phyloP scores from a whole-genome alignment of 2,888 invertebrate genomes.

The Punctoribates punctum region DNA sequence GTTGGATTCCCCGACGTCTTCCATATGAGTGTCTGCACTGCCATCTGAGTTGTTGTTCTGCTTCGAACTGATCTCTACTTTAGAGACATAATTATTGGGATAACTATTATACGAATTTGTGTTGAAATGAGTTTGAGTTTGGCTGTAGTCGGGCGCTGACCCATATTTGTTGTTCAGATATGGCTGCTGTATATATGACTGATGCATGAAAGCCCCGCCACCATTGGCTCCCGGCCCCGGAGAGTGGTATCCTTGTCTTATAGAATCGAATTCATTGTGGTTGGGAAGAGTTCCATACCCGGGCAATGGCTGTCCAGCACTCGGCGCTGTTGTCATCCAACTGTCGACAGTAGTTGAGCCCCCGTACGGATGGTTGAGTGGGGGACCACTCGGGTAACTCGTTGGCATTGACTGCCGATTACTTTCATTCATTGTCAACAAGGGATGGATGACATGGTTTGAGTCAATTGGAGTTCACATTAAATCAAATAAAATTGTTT shows the following conservation, averaged over 20 bases:
- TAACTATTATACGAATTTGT: background rate
- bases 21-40: constrained; percentile 6
- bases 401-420: constrained; percentile 28
- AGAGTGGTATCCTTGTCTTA: constrained; percentile 17
- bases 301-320: constrained; percentile 27
- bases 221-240: constrained; percentile 10
- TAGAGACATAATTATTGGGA: constrained; percentile 22
- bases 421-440: constrained; percentile 18
- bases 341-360: constrained; percentile 1
- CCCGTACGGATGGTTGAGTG: constrained; percentile 2
- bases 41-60: constrained; percentile 13
- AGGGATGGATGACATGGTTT: background rate
- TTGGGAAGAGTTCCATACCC: background rate
- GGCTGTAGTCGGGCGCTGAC: constrained; percentile 18
- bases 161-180: constrained; percentile 33
- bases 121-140: constrained; percentile 13
- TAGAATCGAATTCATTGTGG: background rate
- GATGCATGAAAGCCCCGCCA: constrained; percentile 1
- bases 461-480: background rate
- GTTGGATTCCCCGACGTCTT: constrained; percentile 40
- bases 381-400: constrained; percentile 18
- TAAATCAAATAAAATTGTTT: too few relatives aligned
- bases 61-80: constrained; percentile 30
- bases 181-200: constrained; percentile 35
- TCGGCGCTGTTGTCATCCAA: constrained; percentile 31